phyloP scores from a whole-genome alignment of 2,797 vertebrate species.

The Tympanoctomys barrerae region DNA sequence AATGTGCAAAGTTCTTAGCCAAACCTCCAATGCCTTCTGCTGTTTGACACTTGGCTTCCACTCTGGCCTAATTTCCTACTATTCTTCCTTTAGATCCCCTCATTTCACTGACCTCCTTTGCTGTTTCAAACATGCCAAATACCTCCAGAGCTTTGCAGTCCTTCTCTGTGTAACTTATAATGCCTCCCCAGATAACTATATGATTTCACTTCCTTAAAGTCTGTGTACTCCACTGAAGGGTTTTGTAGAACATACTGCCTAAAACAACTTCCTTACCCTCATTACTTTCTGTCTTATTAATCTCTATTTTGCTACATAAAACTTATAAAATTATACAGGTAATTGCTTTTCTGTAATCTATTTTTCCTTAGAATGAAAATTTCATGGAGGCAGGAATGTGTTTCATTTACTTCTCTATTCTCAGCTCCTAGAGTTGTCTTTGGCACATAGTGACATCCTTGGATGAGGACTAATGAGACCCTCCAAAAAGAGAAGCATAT shows the following conservation, averaged over 20 bases:
- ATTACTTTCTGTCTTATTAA: conserved; percentile 7
- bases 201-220: conserved; percentile 45
- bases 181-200: background rate
- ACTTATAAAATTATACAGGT: background rate
- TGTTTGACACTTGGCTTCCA: conserved; percentile 20
- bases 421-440: conserved; percentile 24
- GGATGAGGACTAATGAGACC: background rate
- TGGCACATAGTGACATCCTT: background rate
- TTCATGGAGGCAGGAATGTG: background rate
- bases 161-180: conserved; percentile 11
- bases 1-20: conserved; percentile 23
- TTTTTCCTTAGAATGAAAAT: conserved; percentile 58
- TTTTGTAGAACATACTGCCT: background rate
- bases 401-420: conserved; percentile 36
- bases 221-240: background rate
- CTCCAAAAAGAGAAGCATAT: background rate
- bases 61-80: background rate
- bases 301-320: conserved; percentile 45
- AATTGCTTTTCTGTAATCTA: conserved; percentile 33
- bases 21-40: background rate
- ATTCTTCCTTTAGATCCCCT: conserved; percentile 29
- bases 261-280: background rate
- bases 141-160: background rate
- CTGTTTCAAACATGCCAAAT: conserved; percentile 30
- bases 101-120: background rate